A percentile compares a stretch with the other conserved stretches of the same genome.
These are phyloP conservation scores for Scrobipalpa costella DNA, from an alignment of 2,888 invertebrate species.

Conservation along the genomic window DNA sequence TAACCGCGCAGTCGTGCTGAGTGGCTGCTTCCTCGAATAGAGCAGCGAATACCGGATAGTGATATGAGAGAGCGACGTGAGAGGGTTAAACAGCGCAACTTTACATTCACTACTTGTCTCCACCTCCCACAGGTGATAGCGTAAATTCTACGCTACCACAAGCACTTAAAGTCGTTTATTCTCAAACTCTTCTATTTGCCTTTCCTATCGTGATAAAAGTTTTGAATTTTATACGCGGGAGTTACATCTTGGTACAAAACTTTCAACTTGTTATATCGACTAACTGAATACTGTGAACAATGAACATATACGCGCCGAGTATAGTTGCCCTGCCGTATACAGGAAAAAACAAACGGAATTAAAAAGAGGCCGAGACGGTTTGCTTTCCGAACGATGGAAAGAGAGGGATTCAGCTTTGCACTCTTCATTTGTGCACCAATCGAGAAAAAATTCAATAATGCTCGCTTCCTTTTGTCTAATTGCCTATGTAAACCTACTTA, in stretches of 20 bases:
- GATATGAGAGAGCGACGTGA: conserved; percentile 46
- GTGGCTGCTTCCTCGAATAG: conserved; percentile 38
- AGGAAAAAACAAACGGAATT: conserved; percentile 56
- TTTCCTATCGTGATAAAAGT: conserved; percentile 44
- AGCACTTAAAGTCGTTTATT: conserved; percentile 46
- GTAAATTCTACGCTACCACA: conserved; percentile 48
- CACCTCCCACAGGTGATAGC: conserved; percentile 53
- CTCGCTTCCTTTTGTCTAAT: conserved; percentile 76
- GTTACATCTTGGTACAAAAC: conserved; percentile 43
- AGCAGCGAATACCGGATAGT: conserved; percentile 46
- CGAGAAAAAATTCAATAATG: conserved; percentile 79
- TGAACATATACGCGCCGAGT: conserved; percentile 16
- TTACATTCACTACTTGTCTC: conserved; percentile 56
- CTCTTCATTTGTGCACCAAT: conserved; percentile 76
- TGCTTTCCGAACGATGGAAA: conserved; percentile 57
- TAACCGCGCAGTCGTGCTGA: conserved; percentile 54
- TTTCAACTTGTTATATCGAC: conserved; percentile 29
- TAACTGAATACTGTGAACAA: not conserved
- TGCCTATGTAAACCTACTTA: conserved; percentile 71
- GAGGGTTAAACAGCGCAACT: conserved; percentile 67
- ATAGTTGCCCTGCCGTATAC: conserved; percentile 19
- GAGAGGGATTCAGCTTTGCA: conserved; percentile 67
- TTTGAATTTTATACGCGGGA: conserved; percentile 53
- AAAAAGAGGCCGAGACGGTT: conserved; percentile 59
- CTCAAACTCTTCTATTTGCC: conserved; percentile 32